Percentiles rank a stretch among this genome's conserved stretches.
phyloP scores from a whole-genome alignment of 2,888 invertebrate species.

The Zygogramma bicolorata region DNA sequence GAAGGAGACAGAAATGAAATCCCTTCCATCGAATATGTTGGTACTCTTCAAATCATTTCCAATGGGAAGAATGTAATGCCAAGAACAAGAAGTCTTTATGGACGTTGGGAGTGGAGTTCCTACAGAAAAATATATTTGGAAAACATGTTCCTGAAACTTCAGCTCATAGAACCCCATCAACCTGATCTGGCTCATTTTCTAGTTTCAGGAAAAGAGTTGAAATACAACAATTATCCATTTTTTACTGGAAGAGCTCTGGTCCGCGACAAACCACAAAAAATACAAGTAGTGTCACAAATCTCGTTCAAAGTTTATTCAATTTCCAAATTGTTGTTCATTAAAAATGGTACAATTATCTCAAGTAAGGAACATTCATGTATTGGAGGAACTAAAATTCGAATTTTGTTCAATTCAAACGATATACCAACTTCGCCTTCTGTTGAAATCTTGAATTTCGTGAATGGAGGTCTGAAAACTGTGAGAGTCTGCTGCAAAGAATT shows the following conservation, averaged over 20 bases:
- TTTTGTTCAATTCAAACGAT: slow-evolving; percentile 48
- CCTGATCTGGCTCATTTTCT: neutral
- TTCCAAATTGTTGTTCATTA: slow-evolving; percentile 31
- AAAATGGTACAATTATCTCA: slow-evolving; percentile 35
- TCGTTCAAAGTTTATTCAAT: slow-evolving; percentile 2
- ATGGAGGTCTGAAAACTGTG: slow-evolving; percentile 50
- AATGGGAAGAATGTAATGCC: slow-evolving; percentile 44
- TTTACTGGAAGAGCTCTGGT: too few species aligned
- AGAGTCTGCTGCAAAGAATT: slow-evolving; percentile 50
- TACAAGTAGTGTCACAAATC: neutral
- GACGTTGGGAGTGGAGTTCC: slow-evolving; percentile 54
- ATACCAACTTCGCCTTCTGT: slow-evolving; percentile 33
- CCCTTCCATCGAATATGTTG: slow-evolving; percentile 56
- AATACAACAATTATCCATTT: neutral
- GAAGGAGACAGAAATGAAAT: slow-evolving; percentile 55
- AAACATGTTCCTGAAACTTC: slow-evolving; percentile 41
- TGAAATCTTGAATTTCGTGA: slow-evolving; percentile 48
- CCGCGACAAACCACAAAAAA: too few species aligned
- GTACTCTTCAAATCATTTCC: slow-evolving; percentile 53
- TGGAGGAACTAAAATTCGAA: slow-evolving; percentile 17
- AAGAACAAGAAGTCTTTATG: slow-evolving; percentile 19
- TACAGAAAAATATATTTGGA: slow-evolving; percentile 46
- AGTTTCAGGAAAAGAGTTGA: slow-evolving; percentile 21
- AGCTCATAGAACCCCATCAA: slow-evolving; percentile 7
- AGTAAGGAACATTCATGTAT: neutral